phyloP scores from a whole-genome alignment of 2,888 invertebrate genomes.

The Hydropsyche betteni region DNA sequence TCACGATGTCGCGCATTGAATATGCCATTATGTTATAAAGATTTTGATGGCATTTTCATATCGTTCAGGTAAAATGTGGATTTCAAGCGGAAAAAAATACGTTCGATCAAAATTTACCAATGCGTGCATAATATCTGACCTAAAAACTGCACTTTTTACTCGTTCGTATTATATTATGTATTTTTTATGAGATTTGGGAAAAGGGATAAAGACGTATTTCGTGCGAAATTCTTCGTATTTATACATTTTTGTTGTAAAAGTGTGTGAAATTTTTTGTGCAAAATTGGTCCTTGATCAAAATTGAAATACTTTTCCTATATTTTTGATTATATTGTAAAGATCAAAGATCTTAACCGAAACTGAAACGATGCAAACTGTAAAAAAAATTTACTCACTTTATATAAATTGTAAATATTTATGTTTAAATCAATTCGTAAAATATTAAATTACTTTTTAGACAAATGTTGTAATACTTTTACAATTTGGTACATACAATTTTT shows the following conservation, averaged over 20 bases:
- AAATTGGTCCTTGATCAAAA: too few relatives aligned
- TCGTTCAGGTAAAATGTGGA: slow-evolving; percentile 32
- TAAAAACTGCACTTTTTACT: slow-evolving; percentile 45
- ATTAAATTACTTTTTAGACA: too few relatives aligned
- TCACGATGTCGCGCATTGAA: slow-evolving; percentile 45
- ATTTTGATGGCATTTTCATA: slow-evolving; percentile 26
- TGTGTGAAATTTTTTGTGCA: too few relatives aligned
- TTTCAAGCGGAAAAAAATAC: slow-evolving; percentile 32
- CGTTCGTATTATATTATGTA: slow-evolving; percentile 10
- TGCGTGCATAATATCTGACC: slow-evolving; percentile 51
- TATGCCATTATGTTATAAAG: slow-evolving; percentile 11
- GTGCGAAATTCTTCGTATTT: slow-evolving; percentile 41
- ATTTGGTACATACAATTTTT: neutral
- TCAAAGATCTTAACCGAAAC: too few relatives aligned
- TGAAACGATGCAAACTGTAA: too few relatives aligned
- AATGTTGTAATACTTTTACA: too few relatives aligned
- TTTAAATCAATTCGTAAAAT: too few relatives aligned
- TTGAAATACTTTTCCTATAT: too few relatives aligned
- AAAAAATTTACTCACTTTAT: too few relatives aligned
- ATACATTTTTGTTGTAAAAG: too few relatives aligned
- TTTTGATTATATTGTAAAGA: too few relatives aligned
- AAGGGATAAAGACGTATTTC: slow-evolving; percentile 36
- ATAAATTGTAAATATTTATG: too few relatives aligned
- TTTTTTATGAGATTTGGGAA: slow-evolving; percentile 31
- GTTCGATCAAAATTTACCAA: slow-evolving; percentile 43